Percentiles rank a stretch among this genome's conserved stretches.
phyloP scores from a whole-genome alignment of 1,140 invertebrate species.

The Dermatophagoides farinae region DNA sequence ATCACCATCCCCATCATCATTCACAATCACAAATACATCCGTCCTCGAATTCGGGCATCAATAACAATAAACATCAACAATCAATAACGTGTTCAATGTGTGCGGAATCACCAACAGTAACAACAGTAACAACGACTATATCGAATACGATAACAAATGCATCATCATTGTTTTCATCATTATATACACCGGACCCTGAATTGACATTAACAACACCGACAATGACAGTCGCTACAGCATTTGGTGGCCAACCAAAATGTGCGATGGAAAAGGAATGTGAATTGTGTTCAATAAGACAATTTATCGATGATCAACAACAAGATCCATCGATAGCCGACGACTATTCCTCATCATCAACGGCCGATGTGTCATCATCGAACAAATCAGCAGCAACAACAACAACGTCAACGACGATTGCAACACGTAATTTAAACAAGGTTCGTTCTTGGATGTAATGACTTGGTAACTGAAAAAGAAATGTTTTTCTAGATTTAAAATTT shows the following conservation, averaged over 20 bases:
- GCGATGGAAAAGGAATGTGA: too few species aligned
- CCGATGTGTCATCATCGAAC: neutral
- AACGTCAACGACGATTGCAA: too few species aligned
- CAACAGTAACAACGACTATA: neutral
- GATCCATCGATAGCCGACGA: neutral
- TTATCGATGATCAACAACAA: neutral
- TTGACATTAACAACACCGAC: too few species aligned
- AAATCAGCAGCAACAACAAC: neutral
- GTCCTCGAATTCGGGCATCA: neutral
- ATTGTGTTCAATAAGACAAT: neutral
- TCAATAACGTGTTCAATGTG: too few species aligned
- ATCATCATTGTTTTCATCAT: neutral
- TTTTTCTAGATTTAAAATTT: too few species aligned
- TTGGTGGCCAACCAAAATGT: too few species aligned
- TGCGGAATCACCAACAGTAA: neutral
- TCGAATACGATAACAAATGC: neutral
- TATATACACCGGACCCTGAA: too few species aligned
- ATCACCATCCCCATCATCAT: neutral
- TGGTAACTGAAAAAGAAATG: too few species aligned
- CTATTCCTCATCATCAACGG: neutral
- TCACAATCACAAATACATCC: neutral
- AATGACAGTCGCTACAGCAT: too few species aligned
- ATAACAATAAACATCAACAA: neutral
- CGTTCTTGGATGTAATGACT: conserved; percentile 6
- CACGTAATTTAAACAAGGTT: conserved; percentile 7